These are phyloP conservation scores for Sparus aurata DNA, from an alignment of 2,797 vertebrate species.

Conservation along the genomic window DNA sequence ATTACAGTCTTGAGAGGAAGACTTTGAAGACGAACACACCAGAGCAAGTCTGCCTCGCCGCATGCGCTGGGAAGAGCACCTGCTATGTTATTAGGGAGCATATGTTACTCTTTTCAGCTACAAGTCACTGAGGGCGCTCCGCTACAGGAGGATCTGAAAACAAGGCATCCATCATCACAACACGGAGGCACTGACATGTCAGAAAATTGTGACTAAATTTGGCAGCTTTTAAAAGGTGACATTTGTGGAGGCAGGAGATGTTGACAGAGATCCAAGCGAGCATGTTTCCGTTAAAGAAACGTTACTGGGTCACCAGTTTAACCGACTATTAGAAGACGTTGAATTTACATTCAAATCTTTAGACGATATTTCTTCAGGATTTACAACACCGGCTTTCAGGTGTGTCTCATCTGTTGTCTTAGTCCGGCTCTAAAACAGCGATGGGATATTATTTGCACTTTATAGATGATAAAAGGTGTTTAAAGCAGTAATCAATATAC, in stretches of 20 bases:
- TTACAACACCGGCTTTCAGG: too few species aligned
- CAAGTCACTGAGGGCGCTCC: conserved; percentile 53
- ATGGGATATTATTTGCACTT: too few species aligned
- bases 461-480: too few species aligned
- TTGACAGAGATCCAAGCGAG: not conserved
- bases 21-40: conserved; percentile 54
- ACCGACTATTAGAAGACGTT: too few species aligned
- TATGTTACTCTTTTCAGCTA: conserved; percentile 63
- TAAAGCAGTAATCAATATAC: too few species aligned
- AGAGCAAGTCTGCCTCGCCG: conserved; percentile 57
- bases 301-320: too few species aligned
- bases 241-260: not conserved
- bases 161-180: conserved; percentile 8
- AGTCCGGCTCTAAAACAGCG: too few species aligned
- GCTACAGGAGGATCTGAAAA: conserved; percentile 28
- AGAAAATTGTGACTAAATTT: not conserved
- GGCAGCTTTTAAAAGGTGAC: not conserved
- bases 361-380: too few species aligned
- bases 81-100: conserved; percentile 69
- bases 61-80: conserved; percentile 69
- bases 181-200: not conserved
- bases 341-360: too few species aligned
- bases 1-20: conserved; percentile 39
- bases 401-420: too few species aligned
- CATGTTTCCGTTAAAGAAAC: too few species aligned